phyloP scores from a whole-genome alignment of 2,113 vertebrate species.

The Eidolon helvum region DNA sequence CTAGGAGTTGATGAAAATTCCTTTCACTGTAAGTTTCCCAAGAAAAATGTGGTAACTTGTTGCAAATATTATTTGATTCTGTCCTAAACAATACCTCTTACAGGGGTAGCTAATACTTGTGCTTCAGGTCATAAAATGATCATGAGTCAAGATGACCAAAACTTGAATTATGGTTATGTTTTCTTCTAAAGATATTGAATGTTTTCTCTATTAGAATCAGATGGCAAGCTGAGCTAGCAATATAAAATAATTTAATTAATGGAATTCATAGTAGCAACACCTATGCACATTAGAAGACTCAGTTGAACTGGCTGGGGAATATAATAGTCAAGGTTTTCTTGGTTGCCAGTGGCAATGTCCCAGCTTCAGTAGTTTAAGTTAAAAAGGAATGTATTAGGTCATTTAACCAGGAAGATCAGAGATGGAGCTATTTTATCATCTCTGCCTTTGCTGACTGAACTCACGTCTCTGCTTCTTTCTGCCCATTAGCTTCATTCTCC shows the following conservation, averaged over 20 bases:
- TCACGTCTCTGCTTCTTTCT: background rate
- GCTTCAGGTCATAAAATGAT: constrained; percentile 23
- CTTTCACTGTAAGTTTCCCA: background rate
- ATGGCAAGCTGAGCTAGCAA: background rate
- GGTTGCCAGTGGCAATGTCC: background rate
- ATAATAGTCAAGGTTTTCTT: background rate
- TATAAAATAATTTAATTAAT: constrained; percentile 1
- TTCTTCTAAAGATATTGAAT: constrained; percentile 27
- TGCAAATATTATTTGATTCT: constrained; percentile 24
- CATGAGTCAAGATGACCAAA: constrained; percentile 21
- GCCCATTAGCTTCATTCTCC: background rate
- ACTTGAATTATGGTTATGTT: constrained; percentile 2
- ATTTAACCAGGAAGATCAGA: background rate
- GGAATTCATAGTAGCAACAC: background rate
- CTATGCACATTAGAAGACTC: background rate
- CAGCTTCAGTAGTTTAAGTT: background rate
- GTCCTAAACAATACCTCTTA: background rate
- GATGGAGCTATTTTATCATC: background rate
- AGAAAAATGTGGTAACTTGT: constrained; percentile 9
- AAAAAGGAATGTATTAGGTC: background rate
- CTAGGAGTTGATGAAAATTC: background rate
- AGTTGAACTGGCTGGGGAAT: background rate
- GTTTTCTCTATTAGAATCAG: background rate
- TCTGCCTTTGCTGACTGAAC: background rate
- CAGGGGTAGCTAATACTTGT: background rate